These are phyloP conservation scores for Nesidiocoris tenuis DNA, from an alignment of 2,888 invertebrate species.

Conservation along the genomic window DNA sequence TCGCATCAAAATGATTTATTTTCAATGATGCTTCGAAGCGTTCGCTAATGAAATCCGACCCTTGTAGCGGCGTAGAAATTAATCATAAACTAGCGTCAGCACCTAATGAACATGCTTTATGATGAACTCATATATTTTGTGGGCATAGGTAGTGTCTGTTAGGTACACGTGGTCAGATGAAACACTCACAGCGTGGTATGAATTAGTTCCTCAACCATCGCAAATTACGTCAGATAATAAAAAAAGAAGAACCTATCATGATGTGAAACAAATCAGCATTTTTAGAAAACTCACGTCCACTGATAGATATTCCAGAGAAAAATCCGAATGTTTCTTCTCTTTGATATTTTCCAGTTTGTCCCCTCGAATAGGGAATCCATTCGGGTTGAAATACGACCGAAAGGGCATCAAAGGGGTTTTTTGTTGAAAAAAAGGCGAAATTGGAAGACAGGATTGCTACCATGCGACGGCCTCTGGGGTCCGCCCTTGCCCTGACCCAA, in stretches of 20 bases:
- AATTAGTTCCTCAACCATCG: too few relatives aligned
- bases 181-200: too few relatives aligned
- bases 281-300: too few relatives aligned
- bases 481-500: neutral
- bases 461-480: neutral
- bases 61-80: neutral
- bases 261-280: too few relatives aligned
- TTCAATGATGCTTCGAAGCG: conserved; percentile 9
- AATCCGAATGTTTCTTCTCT: neutral
- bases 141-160: too few relatives aligned
- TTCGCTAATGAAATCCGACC: conserved; percentile 35
- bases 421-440: neutral
- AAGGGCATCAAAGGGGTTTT: neutral
- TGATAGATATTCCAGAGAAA: neutral
- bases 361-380: neutral
- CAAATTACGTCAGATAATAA: too few relatives aligned
- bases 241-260: too few relatives aligned
- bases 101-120: too few relatives aligned
- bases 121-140: too few relatives aligned
- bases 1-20: conserved; percentile 42
- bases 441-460: neutral
- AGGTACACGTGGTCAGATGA: too few relatives aligned
- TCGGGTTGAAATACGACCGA: neutral
- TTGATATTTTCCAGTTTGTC: neutral
- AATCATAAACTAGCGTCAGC: too few relatives aligned